These are phyloP conservation scores for Abrostola tripartita DNA, from an alignment of 2,888 invertebrate genomes.

Conservation along the genomic window DNA sequence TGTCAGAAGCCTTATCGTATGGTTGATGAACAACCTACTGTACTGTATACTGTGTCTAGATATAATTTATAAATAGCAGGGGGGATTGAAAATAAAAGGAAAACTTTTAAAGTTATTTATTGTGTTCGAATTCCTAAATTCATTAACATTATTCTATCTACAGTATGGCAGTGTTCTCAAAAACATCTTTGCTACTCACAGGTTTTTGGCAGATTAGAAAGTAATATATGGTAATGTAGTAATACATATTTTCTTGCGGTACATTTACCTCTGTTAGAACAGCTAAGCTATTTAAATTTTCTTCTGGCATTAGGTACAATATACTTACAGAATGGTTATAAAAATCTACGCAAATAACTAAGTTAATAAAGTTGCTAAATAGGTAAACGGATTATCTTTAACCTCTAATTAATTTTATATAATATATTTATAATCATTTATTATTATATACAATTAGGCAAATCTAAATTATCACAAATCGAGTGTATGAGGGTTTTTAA, in stretches of 20 bases:
- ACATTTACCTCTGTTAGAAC: conserved; percentile 3
- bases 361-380: conserved; percentile 30
- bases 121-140: conserved; percentile 60
- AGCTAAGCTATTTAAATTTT: conserved; percentile 5
- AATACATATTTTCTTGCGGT: conserved; percentile 3
- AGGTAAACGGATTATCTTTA: conserved; percentile 33
- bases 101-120: conserved; percentile 68
- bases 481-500: conserved; percentile 31
- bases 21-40: too few relatives aligned
- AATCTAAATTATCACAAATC: conserved; percentile 57
- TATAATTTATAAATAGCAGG: too few relatives aligned
- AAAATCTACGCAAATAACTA: conserved; percentile 20
- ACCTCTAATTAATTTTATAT: conserved; percentile 42
- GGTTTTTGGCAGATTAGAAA: conserved; percentile 17
- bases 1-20: too few relatives aligned
- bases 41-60: too few relatives aligned
- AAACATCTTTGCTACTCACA: conserved; percentile 41
- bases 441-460: conserved; percentile 60
- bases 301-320: conserved; percentile 1
- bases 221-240: background rate
- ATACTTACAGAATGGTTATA: background rate
- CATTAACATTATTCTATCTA: conserved; percentile 76
- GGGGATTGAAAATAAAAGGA: conserved; percentile 29
- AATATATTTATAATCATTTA: conserved; percentile 41
- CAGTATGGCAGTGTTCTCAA: conserved; percentile 80